A percentile compares a stretch with the other conserved stretches of the same genome.
phyloP scores from a whole-genome alignment of 2,797 vertebrate genomes.

The Falco naumanni region DNA sequence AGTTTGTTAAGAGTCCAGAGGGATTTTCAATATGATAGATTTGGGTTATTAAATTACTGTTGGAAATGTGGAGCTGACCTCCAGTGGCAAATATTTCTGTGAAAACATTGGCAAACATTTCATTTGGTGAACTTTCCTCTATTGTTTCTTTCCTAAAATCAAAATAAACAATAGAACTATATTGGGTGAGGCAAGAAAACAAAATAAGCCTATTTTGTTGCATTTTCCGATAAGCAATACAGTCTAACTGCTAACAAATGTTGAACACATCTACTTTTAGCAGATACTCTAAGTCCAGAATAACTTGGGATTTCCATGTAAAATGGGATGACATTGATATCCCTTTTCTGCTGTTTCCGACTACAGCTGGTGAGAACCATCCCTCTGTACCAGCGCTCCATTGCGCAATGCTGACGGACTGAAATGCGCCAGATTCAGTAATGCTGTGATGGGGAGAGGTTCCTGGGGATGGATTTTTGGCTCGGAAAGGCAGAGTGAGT shows the following conservation, averaged over 20 bases:
- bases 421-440: rapidly evolving
- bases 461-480: background rate
- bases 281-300: background rate
- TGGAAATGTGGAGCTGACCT: conserved; percentile 41
- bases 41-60: conserved; percentile 67
- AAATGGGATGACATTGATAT: background rate
- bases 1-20: conserved; percentile 30
- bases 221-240: background rate
- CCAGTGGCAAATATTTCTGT: conserved; percentile 47
- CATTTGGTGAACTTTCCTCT: conserved; percentile 37
- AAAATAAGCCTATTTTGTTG: conserved; percentile 38
- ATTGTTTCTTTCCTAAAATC: conserved; percentile 49
- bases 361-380: background rate
- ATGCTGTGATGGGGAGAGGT: background rate
- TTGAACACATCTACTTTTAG: background rate
- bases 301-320: background rate
- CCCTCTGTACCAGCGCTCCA: background rate
- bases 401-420: rapidly evolving
- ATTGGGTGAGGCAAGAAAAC: conserved; percentile 15
- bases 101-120: conserved; percentile 46
- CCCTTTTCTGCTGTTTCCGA: background rate
- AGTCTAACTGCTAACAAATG: conserved; percentile 30
- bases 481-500: background rate
- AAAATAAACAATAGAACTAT: conserved; percentile 64
- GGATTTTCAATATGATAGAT: conserved; percentile 21